Conservation (phyloP, 2,113 vertebrate species). For the Podiceps cristatus region DNA sequence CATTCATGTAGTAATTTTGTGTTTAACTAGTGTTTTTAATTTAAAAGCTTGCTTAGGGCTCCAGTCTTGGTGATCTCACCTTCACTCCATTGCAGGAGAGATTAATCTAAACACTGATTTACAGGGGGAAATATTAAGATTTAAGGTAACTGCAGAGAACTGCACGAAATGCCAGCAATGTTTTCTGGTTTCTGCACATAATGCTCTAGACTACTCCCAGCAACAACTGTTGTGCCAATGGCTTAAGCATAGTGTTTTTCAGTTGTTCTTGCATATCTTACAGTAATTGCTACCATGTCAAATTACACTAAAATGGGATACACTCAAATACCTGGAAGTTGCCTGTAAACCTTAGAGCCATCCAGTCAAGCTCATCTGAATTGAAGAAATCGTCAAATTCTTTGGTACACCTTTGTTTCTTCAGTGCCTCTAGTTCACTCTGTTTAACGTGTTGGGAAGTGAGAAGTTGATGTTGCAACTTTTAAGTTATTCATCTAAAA, state of each 20-base stretch:
- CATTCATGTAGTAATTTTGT: neutral
- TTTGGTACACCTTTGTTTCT: neutral
- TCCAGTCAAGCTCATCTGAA: neutral
- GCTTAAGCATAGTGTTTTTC: neutral
- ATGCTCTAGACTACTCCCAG: neutral
- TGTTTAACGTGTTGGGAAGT: neutral
- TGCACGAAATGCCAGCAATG: too few species aligned
- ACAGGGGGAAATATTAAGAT: neutral
- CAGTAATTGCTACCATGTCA: neutral
- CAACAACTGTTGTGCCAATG: neutral
- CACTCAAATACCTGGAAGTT: neutral
- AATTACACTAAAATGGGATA: neutral
- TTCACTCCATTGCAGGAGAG: neutral
- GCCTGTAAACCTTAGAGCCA: neutral
- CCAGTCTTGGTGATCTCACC: neutral
- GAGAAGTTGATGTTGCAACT: neutral
- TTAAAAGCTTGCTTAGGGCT: neutral
- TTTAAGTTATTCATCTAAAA: neutral
- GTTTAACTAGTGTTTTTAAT: neutral
- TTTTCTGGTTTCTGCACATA: neutral
- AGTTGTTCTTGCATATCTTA: neutral
- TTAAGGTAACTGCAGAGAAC: neutral
- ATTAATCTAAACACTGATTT: neutral
- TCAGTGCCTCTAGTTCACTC: neutral
- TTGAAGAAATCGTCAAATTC: neutral